Evolutionary conservation across 2,888 invertebrate species (phyloP), one percentile per base, ranked within the genome.

Genomic region (Drosophila quinaria): DNA sequence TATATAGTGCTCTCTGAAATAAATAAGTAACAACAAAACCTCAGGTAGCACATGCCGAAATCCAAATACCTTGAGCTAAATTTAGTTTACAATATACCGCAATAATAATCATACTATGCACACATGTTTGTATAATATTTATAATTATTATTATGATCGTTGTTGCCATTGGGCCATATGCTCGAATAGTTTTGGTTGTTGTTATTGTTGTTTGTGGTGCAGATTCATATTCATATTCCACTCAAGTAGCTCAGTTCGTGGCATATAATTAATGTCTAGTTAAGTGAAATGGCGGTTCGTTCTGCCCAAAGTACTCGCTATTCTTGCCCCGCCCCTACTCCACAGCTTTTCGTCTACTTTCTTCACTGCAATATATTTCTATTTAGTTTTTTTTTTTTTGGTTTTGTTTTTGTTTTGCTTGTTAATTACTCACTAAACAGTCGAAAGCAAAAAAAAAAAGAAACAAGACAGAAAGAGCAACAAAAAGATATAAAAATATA

Each of bases 401-500:
- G 49, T 51, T 50, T 25, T 5, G 4, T 25, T 25, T 25, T 52
- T 60, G 42, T 47, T 59, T 64, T 66, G 70, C 86, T 86, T 70
- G 74, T 89, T 85, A 89, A 85, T 85, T 89, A 85, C 89, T 89
- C 89, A 85, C 84, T 83, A 83, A 87, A 75, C 78, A 83, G 84
- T 70, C 72, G 70, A 72, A 66, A 70, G 47, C 51, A 33, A 56
- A 37, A 59, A 63, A 31, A 50, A 35, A 37, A 60, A 29, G 60
- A 58, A 17, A 15, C 44, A 15, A 37, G 33, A n/a, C 5, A 49
- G 6, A 42, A 19, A 46, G 39, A 42, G 37, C 29, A 5, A n/a
- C 17, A 51, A 59, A 70, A 59, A 59, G 8, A 41, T 22, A 62
- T 31, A 47, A 39, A 67, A 64, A 75, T 59, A 42, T 60, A 47